These are phyloP conservation scores for Galemys pyrenaicus DNA, from an alignment of 2,113 vertebrate species.

Conservation along the genomic window DNA sequence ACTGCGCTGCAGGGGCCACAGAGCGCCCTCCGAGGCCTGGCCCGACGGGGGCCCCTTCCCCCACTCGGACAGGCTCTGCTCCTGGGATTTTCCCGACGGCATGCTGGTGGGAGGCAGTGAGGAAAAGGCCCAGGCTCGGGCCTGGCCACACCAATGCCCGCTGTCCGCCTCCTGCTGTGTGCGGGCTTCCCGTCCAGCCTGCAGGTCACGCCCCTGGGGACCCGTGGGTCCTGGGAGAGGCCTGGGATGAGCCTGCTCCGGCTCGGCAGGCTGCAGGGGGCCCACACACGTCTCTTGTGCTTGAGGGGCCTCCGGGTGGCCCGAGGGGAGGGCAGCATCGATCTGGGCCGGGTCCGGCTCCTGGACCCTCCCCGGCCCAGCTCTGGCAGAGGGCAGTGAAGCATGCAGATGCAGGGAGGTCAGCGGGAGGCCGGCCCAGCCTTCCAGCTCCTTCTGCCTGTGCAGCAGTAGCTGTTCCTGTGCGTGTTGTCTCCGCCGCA, in stretches of 20 bases:
- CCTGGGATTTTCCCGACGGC: background rate
- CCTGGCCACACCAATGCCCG: constrained; percentile 58
- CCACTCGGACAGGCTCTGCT: background rate
- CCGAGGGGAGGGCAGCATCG: background rate
- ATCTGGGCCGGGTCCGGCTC: constrained; percentile 31
- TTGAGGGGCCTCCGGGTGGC: background rate
- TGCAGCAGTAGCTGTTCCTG: constrained; percentile 81
- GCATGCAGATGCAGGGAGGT: background rate
- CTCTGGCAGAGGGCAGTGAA: background rate
- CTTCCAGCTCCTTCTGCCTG: constrained; percentile 82
- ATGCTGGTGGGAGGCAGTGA: background rate
- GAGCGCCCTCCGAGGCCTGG: constrained; percentile 69
- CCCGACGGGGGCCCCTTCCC: background rate
- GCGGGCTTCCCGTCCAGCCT: constrained; percentile 82
- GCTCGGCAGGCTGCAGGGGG: constrained; percentile 70
- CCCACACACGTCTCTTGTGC: background rate
- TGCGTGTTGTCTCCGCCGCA: constrained; percentile 82
- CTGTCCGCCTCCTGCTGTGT: constrained; percentile 83
- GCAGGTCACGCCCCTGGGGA: constrained; percentile 81
- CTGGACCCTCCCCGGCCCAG: constrained; percentile 8
- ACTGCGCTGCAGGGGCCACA: constrained; percentile 65
- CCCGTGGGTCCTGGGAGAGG: constrained; percentile 80
- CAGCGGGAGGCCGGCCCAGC: constrained; percentile 51
- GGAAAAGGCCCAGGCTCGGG: background rate
- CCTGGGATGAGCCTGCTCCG: constrained; percentile 83